phyloP scores from a whole-genome alignment of 2,797 vertebrate genomes.

The Harpagifer antarcticus region DNA sequence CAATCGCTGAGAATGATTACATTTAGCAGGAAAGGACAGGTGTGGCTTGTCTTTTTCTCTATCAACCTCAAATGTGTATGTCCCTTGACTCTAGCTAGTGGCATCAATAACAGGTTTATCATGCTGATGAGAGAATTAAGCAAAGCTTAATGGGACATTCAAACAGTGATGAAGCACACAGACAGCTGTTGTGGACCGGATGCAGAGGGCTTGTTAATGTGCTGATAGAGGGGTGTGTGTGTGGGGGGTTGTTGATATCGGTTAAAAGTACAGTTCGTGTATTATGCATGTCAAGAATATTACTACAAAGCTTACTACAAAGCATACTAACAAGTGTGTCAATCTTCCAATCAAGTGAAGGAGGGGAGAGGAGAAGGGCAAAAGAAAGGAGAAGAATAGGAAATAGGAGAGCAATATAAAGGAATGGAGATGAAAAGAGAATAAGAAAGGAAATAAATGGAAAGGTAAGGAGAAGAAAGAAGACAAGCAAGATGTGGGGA shows the following conservation, averaged over 20 bases:
- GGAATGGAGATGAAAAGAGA: not conserved
- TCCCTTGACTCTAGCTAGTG: slow-evolving; percentile 59
- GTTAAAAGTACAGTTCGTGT: slow-evolving; percentile 24
- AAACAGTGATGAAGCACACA: slow-evolving; percentile 72
- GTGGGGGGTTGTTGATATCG: slow-evolving; percentile 31
- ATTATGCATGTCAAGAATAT: slow-evolving; percentile 16
- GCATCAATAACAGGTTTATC: slow-evolving; percentile 75
- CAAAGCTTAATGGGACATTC: slow-evolving; percentile 72
- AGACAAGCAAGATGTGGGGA: not conserved
- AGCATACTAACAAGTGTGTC: slow-evolving; percentile 9
- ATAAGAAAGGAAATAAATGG: too few species aligned
- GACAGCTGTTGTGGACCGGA: slow-evolving; percentile 74
- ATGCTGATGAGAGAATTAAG: slow-evolving; percentile 76
- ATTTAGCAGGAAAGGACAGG: slow-evolving; percentile 56
- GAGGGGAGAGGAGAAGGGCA: not conserved
- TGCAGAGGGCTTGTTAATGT: slow-evolving; percentile 72
- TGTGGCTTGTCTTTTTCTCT: slow-evolving; percentile 58
- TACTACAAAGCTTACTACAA: slow-evolving; percentile 8
- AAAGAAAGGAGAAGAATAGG: not conserved
- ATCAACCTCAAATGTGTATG: slow-evolving; percentile 60
- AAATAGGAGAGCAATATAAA: too few species aligned
- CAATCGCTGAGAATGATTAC: slow-evolving; percentile 38
- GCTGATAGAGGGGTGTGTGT: slow-evolving; percentile 35
- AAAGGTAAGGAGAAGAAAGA: not conserved
- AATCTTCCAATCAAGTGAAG: not conserved